A percentile compares a stretch with the other conserved stretches of the same genome.
Conservation (phyloP, 2,888 invertebrate species). For the Salpingus planirostris region DNA sequence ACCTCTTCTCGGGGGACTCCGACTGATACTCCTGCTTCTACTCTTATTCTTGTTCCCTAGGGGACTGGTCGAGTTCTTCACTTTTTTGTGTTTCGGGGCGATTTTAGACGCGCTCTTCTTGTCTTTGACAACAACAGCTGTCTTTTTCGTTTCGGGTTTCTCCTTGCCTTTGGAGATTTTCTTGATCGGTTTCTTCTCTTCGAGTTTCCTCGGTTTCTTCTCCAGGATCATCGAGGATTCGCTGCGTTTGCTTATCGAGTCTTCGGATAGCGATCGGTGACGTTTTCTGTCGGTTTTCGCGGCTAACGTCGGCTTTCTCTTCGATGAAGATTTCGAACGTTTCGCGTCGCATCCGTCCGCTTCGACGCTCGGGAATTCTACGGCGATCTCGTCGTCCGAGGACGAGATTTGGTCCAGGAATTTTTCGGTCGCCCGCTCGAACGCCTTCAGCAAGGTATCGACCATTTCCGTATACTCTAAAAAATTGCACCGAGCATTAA, state of each 20-base stretch:
- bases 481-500: constrained; percentile 28
- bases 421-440: constrained; percentile 72
- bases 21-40: constrained; percentile 23
- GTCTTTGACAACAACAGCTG: constrained; percentile 13
- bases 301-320: constrained; percentile 31
- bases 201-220: constrained; percentile 10
- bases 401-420: constrained; percentile 74
- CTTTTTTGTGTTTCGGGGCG: constrained; percentile 18
- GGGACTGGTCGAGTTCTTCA: constrained; percentile 24
- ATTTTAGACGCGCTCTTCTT: constrained; percentile 16
- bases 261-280: constrained; percentile 28
- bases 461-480: constrained; percentile 85
- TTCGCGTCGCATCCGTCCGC: constrained; percentile 28
- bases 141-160: constrained; percentile 10
- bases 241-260: constrained; percentile 13
- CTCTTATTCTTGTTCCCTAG: constrained; percentile 12
- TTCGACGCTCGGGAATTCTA: constrained; percentile 51
- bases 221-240: constrained; percentile 5
- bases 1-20: constrained; percentile 26
- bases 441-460: constrained; percentile 70
- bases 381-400: constrained; percentile 68
- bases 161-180: constrained; percentile 5
- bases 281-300: constrained; percentile 33
- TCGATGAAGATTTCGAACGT: constrained; percentile 19
- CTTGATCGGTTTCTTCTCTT: constrained; percentile 6